A percentile compares a stretch with the other conserved stretches of the same genome.
phyloP scores from a whole-genome alignment of 2,797 vertebrate genomes.

The Scomberomorus guttatus region DNA sequence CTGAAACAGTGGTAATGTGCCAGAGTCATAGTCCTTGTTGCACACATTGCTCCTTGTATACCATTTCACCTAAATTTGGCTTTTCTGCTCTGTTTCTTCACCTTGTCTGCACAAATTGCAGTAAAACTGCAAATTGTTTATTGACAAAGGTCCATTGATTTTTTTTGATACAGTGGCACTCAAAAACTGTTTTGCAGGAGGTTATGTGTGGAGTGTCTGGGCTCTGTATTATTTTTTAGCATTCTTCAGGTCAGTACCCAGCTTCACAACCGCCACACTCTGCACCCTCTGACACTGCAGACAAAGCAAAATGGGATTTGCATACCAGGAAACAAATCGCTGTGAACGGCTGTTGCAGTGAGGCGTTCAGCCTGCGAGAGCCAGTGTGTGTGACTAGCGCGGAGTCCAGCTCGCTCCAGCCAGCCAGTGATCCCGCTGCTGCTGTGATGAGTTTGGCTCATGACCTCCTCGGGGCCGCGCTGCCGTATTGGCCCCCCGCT shows the following conservation, averaged over 20 bases:
- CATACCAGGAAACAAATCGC: conserved; percentile 44
- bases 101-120: not conserved
- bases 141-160: not conserved
- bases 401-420: conserved; percentile 50
- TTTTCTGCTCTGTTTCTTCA: not conserved
- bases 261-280: not conserved
- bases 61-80: not conserved
- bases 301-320: conserved; percentile 45
- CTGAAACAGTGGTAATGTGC: not conserved
- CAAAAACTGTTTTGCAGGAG: not conserved
- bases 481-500: conserved; percentile 72
- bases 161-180: not conserved
- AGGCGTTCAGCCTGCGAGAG: conserved; percentile 29
- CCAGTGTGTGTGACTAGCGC: conserved; percentile 55
- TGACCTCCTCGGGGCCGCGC: conserved; percentile 74
- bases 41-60: not conserved
- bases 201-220: not conserved
- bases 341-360: conserved; percentile 30
- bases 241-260: conserved; percentile 25
- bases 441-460: conserved; percentile 78
- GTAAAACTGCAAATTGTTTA: not conserved
- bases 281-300: conserved; percentile 29
- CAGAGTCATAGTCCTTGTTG: not conserved
- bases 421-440: conserved; percentile 69
- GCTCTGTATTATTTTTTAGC: not conserved